Percentiles rank a stretch among this genome's conserved stretches.
phyloP scores from a whole-genome alignment of 2,113 vertebrate genomes.

The Poeciliopsis prolifica region DNA sequence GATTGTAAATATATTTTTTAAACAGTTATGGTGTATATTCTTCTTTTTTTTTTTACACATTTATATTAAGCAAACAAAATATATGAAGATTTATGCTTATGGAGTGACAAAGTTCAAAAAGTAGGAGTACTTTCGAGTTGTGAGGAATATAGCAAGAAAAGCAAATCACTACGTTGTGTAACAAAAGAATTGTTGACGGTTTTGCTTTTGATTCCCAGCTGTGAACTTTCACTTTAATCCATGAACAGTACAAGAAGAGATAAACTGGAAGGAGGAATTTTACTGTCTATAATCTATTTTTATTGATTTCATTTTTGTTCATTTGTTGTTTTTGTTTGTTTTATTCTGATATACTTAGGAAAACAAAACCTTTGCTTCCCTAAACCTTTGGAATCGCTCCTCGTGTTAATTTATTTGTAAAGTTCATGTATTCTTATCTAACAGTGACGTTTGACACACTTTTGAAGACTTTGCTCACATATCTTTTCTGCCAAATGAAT shows the following conservation, averaged over 20 bases:
- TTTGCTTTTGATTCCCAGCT: neutral
- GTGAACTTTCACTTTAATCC: neutral
- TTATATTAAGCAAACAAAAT: too few species aligned
- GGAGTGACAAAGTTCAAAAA: neutral
- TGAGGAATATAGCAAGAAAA: too few species aligned
- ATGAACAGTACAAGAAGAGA: neutral
- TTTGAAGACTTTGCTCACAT: conserved; percentile 57
- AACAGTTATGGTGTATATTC: too few species aligned
- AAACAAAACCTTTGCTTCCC: neutral
- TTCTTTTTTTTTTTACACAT: too few species aligned
- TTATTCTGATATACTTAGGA: neutral
- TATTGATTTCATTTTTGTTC: neutral
- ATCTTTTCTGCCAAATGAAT: conserved; percentile 27
- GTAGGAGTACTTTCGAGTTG: neutral
- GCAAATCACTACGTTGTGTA: neutral
- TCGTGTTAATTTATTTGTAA: neutral
- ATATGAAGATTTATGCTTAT: neutral
- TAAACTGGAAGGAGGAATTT: neutral
- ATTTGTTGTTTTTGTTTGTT: neutral
- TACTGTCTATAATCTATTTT: neutral
- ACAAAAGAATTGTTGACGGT: neutral
- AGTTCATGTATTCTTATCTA: conserved; percentile 31
- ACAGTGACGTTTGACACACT: conserved; percentile 51
- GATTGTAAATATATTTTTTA: too few species aligned
- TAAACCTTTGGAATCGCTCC: neutral